Conservation (phyloP, 2,113 vertebrate species). For the Acanthisitta chloris region DNA sequence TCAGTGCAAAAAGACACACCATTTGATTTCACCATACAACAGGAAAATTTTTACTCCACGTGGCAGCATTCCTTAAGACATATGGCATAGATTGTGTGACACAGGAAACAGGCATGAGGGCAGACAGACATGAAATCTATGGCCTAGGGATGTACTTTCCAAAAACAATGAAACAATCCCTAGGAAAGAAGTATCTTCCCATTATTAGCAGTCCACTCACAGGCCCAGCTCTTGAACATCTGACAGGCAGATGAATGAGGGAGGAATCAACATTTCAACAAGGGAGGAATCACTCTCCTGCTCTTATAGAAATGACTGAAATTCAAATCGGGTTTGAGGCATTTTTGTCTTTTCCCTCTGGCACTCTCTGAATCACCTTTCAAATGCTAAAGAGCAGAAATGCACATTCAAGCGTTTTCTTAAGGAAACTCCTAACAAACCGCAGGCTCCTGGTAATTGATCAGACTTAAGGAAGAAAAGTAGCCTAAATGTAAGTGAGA, state of each 20-base stretch:
- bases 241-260: not conserved
- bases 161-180: not conserved
- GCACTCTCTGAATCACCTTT: not conserved
- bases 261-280: too few species aligned
- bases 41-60: not conserved
- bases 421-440: not conserved
- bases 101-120: not conserved
- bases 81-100: not conserved
- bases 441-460: not conserved
- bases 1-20: not conserved
- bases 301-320: not conserved
- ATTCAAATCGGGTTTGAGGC: not conserved
- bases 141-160: not conserved
- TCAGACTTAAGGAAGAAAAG: not conserved
- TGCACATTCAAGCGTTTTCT: not conserved
- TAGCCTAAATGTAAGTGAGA: not conserved
- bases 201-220: not conserved
- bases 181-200: not conserved
- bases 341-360: not conserved
- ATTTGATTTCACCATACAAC: too few species aligned
- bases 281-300: not conserved
- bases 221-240: not conserved
- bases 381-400: not conserved
- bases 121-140: not conserved
- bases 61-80: not conserved